Conservation (phyloP, 2,888 invertebrate genomes). For the Tenodera sinensis region DNA sequence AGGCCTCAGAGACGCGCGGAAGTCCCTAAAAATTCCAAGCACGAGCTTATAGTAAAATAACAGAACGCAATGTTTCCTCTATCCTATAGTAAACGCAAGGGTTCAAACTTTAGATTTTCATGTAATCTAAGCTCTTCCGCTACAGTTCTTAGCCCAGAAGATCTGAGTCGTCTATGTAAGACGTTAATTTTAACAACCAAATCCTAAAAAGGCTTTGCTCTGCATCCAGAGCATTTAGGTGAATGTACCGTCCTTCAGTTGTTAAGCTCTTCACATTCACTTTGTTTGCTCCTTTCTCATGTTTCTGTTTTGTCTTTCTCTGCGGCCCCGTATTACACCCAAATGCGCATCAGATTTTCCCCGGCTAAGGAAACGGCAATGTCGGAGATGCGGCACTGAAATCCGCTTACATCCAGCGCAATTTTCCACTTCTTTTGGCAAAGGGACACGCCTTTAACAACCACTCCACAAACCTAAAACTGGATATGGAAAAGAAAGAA, state of each 20-base stretch:
- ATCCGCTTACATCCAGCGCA: slow-evolving; percentile 27
- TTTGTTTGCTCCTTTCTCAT: neutral
- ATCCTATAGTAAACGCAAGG: too few relatives aligned
- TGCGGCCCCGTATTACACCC: neutral
- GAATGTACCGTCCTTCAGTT: neutral
- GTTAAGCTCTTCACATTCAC: neutral
- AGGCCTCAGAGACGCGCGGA: too few relatives aligned
- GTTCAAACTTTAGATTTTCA: too few relatives aligned
- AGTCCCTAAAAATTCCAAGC: too few relatives aligned
- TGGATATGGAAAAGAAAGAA: neutral
- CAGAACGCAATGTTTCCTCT: too few relatives aligned
- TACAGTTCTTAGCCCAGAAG: neutral
- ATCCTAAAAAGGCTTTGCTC: neutral
- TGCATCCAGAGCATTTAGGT: neutral
- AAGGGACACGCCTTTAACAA: slow-evolving; percentile 19
- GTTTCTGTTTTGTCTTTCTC: neutral
- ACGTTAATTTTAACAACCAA: neutral
- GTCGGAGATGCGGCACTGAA: neutral
- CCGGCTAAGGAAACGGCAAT: neutral
- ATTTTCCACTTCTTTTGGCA: slow-evolving; percentile 30
- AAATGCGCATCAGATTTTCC: neutral
- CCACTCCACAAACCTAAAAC: neutral
- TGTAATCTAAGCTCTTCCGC: too few relatives aligned
- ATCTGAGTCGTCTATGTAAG: neutral
- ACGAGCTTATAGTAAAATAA: too few relatives aligned